Evolutionary conservation across 2,797 vertebrate species (phyloP), one percentile per base, ranked within the genome.

Genomic region (Malacoctenus gilli): DNA sequence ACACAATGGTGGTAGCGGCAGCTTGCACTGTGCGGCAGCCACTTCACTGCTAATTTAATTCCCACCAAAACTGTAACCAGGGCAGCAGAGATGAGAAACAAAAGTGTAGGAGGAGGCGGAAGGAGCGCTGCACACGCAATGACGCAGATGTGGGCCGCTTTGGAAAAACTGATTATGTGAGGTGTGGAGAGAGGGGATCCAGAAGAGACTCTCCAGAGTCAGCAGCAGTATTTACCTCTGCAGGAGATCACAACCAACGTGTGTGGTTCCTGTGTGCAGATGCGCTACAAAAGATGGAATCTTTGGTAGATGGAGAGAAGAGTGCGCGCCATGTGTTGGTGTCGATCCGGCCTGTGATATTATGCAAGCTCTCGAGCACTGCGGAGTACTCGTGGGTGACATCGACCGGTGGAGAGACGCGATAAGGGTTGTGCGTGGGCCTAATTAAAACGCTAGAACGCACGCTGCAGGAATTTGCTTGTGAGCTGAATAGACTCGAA

Each of bases 111-210:
- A 42, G 58, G 49, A 51, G 16, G 71, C 60, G 32, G 69, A 61
- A 56, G 47, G 70, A 55, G 43, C 18, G 64, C 61, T 38, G 35
- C 51, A 43, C 67, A 39, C 10, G n/a, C n/a, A n/a, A n/a, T n/a
- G 41, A 57, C 66, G 69, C 78, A 59, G 55, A 58, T 58, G 72
- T 83, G 65, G 79, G 79, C 19, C 19, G 59, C 41, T 82, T 68
- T 77, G 66, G 52, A 55, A n/a, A 75, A 85, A 79, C 50, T 73
- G 80, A 79, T 80, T 77, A 77, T 68, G 75, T 80, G 80, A 79
- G 64, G 59, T 77, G 74, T 59, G 73, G 40, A 72, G 68, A 58
- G 66, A 77, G 68, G 70, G 59, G 58, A 61, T 62, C 65, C 14
- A 63, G 59, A 82, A 53, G 59, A 59, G 66, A 66, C 67, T 72